A percentile compares a stretch with the other conserved stretches of the same genome.
Evolutionary conservation across 2,888 invertebrate species (phyloP).

Genomic region (Drosophila multiciliata): DNA sequence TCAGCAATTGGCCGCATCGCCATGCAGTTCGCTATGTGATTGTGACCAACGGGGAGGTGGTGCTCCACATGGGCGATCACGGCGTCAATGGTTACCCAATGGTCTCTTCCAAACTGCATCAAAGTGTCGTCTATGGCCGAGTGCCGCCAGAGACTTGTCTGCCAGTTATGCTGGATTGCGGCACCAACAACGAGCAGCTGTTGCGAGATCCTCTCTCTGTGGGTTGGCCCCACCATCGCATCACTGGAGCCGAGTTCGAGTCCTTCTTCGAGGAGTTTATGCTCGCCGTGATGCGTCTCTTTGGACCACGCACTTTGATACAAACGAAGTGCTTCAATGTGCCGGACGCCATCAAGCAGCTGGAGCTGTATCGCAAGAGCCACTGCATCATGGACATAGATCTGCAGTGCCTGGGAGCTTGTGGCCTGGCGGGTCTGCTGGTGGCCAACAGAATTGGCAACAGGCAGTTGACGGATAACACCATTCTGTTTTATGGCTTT

Average conservation of each 20-base stretch:
- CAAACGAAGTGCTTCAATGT: slow-evolving; percentile 41
- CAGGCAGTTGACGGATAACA: slow-evolving; percentile 32
- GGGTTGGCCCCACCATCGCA: slow-evolving; percentile 46
- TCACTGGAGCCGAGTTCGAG: slow-evolving; percentile 4
- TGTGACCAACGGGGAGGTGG: slow-evolving; percentile 47
- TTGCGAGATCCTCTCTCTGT: slow-evolving; percentile 19
- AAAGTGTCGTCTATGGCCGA: slow-evolving; percentile 54
- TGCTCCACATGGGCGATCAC: slow-evolving; percentile 48
- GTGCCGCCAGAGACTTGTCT: slow-evolving; percentile 50
- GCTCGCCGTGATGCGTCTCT: slow-evolving; percentile 42
- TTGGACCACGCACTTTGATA: slow-evolving; percentile 49
- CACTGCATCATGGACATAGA: slow-evolving; percentile 59
- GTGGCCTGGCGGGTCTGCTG: slow-evolving; percentile 57
- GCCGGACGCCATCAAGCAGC: background rate
- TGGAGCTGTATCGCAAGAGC: slow-evolving; percentile 27
- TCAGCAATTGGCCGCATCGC: slow-evolving; percentile 56
- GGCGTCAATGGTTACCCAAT: slow-evolving; percentile 37
- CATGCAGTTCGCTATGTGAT: slow-evolving; percentile 37
- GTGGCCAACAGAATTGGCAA: slow-evolving; percentile 31
- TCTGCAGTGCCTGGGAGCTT: slow-evolving; percentile 51
- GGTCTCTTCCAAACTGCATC: slow-evolving; percentile 18
- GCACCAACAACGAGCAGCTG: slow-evolving; percentile 57
- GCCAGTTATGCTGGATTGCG: slow-evolving; percentile 56
- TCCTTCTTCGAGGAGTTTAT: slow-evolving; percentile 64
- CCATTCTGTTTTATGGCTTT: slow-evolving; percentile 53